Evolutionary conservation across 2,113 vertebrate genomes (phyloP), one percentile per base, ranked within the genome.

Genomic region (Heloderma charlesbogerti): DNA sequence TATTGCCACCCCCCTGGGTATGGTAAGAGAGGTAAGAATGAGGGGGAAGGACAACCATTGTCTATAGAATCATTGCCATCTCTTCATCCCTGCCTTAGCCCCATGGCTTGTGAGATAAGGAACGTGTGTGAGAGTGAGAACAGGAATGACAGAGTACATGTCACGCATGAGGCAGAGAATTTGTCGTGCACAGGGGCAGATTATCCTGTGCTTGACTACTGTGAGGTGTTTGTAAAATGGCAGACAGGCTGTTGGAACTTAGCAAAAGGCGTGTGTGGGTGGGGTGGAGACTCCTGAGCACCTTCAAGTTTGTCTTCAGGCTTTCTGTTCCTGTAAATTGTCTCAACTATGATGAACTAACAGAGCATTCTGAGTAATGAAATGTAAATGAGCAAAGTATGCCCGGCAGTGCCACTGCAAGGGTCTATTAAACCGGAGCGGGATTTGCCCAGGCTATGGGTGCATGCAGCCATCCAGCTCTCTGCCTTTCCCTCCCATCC

Each of bases 351-450:
- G n/a, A 45, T 34, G n/a, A 88, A 45, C 72, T 60, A 78, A 63
- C 45, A 37, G 75, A 71, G 60, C 90, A 48, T 71, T 79, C 60
- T 57, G 86, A 79, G 82, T 78, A 92, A 89, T 89, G 63, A 37
- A 71, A 89, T 86, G 87, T 80, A 92, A 86, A 92, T 91, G 63
- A 89, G 82, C 84, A 57, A 27, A 20, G 16, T 34, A 20, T 48
- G 37, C 75, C 63, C 66, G 37, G 48, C 40, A 40, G 51, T 75
- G 69, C 86, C 51, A 54, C 63, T 80, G 43, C 74, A 71, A 92
- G 63, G 66, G 83, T 88, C 87, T 92, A 86, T 86, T 92, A 92
- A 89, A 48, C 82, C 45, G 66, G 48, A 63, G 82, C 22, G 63
- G 37, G 74, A 69, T 79, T 89, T 92, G 48, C 71, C 66, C 40